These are phyloP conservation scores for Cladopsammia gracilis DNA, from an alignment of 64 coral and sea anemone genomes.

Conservation along the genomic window DNA sequence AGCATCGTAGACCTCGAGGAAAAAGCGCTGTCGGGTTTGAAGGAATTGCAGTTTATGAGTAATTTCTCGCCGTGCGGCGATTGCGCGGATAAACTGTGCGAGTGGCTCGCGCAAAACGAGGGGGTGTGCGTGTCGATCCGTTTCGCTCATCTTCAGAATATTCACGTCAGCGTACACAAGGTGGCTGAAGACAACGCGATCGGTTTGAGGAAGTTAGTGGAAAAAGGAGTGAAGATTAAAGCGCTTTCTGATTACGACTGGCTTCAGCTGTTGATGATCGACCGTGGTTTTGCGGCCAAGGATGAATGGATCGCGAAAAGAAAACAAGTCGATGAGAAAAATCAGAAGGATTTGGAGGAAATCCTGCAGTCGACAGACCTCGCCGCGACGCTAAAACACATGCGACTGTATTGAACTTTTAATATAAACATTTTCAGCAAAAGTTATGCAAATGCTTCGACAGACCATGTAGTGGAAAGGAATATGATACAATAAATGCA, in stretches of 20 bases:
- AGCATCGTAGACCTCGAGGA: slow-evolving; percentile 6
- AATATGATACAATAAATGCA: background rate
- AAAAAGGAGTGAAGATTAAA: slow-evolving; percentile 4
- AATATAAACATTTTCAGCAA: background rate
- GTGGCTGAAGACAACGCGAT: slow-evolving; percentile 37
- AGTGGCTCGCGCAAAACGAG: slow-evolving; percentile 42
- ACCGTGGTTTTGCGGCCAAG: slow-evolving; percentile 53
- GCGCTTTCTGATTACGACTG: slow-evolving; percentile 49
- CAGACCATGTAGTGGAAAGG: background rate
- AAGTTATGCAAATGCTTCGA: background rate
- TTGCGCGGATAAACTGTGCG: slow-evolving; percentile 22
- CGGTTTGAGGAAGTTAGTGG: slow-evolving; percentile 33
- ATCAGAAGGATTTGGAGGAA: slow-evolving; percentile 44
- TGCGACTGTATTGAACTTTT: slow-evolving; percentile 18
- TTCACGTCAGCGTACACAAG: slow-evolving; percentile 30
- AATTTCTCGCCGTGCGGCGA: slow-evolving; percentile 40
- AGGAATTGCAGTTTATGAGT: slow-evolving; percentile 19
- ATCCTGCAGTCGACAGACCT: slow-evolving; percentile 39
- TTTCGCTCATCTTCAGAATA: slow-evolving; percentile 54
- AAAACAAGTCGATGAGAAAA: slow-evolving; percentile 55
- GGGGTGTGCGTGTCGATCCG: slow-evolving; percentile 38
- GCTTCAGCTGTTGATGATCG: slow-evolving; percentile 53
- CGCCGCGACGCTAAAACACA: slow-evolving; percentile 31
- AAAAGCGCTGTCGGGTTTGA: background rate
- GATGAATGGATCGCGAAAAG: slow-evolving; percentile 58